Evolutionary conservation across 92 coral and sea anemone species (phyloP).

Genomic region (Epizoanthus ramosus): DNA sequence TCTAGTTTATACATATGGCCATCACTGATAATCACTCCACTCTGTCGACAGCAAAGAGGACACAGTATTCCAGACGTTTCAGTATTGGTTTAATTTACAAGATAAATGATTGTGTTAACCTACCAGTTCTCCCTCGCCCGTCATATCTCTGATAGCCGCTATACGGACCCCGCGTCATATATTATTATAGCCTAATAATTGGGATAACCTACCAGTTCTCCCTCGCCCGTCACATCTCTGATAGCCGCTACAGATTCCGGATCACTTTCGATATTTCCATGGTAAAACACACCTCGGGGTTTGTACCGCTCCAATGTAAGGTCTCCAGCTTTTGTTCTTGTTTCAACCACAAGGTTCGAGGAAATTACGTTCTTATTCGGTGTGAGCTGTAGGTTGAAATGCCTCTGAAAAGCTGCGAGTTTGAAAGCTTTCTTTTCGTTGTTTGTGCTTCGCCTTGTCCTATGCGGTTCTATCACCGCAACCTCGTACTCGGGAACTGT

Average conservation of each 20-base stretch:
- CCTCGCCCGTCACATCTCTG: slow-evolving; percentile 17
- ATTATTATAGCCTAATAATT: too few species aligned
- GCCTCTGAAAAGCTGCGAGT: slow-evolving; percentile 35
- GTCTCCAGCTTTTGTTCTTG: slow-evolving; percentile 8
- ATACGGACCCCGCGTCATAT: slow-evolving; percentile 3
- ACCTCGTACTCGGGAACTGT: slow-evolving; percentile 42
- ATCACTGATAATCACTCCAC: slow-evolving; percentile 66
- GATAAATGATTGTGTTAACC: not conserved
- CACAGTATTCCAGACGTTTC: too few species aligned
- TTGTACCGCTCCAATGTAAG: slow-evolving; percentile 30
- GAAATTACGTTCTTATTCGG: slow-evolving; percentile 2
- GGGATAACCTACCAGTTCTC: slow-evolving; percentile 15
- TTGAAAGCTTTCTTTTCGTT: not conserved
- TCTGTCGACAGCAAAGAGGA: slow-evolving; percentile 31
- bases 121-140: slow-evolving; percentile 22
- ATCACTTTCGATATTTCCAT: slow-evolving; percentile 14
- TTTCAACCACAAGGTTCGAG: slow-evolving; percentile 24
- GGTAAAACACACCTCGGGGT: slow-evolving; percentile 28
- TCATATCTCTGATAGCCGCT: slow-evolving; percentile 24
- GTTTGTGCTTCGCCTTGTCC: not conserved
- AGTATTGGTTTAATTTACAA: too few species aligned
- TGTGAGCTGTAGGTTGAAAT: not conserved
- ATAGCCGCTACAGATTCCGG: slow-evolving; percentile 23
- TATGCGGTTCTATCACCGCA: slow-evolving; percentile 12
- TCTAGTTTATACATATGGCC: slow-evolving; percentile 65